Evolutionary conservation across 1,140 invertebrate species (phyloP), one percentile per base, ranked within the genome.

Genomic region (Caenorhabditis briggsae): DNA sequence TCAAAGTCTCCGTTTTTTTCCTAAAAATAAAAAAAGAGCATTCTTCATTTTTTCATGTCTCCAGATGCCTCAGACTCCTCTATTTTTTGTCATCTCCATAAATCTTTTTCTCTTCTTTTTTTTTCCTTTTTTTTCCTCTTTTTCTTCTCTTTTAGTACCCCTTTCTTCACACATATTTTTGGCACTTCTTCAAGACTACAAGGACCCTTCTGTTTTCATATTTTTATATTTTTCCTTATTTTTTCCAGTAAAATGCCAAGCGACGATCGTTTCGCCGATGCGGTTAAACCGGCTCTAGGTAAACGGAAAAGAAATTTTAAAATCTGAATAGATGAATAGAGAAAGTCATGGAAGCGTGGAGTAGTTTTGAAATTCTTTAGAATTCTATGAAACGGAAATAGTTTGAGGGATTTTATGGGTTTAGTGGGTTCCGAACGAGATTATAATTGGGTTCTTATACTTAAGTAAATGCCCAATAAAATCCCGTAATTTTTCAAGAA

Each of bases 241-340:
- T 50, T 43, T 83, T 83, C n/a, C 82, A 83, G 82, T 48, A 83
- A 83, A 58, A 87, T 87, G 86, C 86, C 86, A 59, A 74, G 64
- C 23, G 82, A 87, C 56, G 90, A 91, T 59, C 89, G 90, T 82
- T 92, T 92, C 65, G 91, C 91, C 43, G 91, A 92, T 64, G 91
- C 91, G 16, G 91, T 92, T 20, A 90, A 91, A 82, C 91, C 91
- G n/a, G 91, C 91, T 9, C 85, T 92, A 65, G 91, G 91, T 92
- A 89, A 86, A 6, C n/a, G 41, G 46, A 18, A 33, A 48, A n/a
- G n/a, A 2, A 78, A 11, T 53, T 53, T 6, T 6, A 16, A 53
- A 53, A 53, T 33, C 3, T 33, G 33, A 33, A 33, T 2, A 33
- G 33, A 33, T 2, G 33, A 33, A 3, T 33, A 33, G 33, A 3